phyloP scores from a whole-genome alignment of 30 jellyfish, hydroid and myxozoan species.

The Hydractinia symbiolongicarpus region DNA sequence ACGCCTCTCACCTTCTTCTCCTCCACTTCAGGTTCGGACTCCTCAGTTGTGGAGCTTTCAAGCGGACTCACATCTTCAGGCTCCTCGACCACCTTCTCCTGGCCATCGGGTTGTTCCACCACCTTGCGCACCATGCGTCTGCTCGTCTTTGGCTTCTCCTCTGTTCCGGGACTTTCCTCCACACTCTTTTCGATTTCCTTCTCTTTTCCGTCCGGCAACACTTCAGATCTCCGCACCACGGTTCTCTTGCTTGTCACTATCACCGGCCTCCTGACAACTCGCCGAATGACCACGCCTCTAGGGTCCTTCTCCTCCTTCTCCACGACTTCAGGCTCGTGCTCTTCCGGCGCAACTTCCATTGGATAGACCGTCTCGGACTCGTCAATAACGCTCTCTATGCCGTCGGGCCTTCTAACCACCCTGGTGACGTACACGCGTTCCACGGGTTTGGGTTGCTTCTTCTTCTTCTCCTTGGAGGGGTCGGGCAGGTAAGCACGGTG shows the following conservation, averaged over 20 bases:
- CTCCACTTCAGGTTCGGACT: constrained; percentile 47
- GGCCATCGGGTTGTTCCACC: constrained; percentile 47
- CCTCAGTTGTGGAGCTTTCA: constrained; percentile 42
- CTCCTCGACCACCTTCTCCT: constrained; percentile 52
- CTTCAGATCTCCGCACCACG: constrained; percentile 11
- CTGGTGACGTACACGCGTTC: constrained; percentile 71
- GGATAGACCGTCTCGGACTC: constrained; percentile 62
- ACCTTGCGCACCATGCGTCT: constrained; percentile 1
- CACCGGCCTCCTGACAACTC: constrained; percentile 34
- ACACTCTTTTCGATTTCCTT: constrained; percentile 8
- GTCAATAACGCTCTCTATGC: constrained; percentile 57
- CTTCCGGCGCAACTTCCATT: constrained; percentile 49
- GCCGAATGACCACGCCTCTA: constrained; percentile 28
- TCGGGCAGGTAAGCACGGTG: constrained; percentile 16
- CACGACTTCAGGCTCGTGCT: constrained; percentile 34
- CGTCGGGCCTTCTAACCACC: constrained; percentile 55
- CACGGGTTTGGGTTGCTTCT: constrained; percentile 36
- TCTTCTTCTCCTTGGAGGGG: neutral
- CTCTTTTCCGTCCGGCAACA: constrained; percentile 49
- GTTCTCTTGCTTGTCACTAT: constrained; percentile 29
- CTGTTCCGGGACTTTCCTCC: neutral
- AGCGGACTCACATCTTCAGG: constrained; percentile 46
- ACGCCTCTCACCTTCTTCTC: constrained; percentile 47
- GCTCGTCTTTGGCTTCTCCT: constrained; percentile 7
- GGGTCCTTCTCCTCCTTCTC: constrained; percentile 36